Conservation (phyloP, 2,113 vertebrate species). For the Tetraodon nigroviridis region DNA sequence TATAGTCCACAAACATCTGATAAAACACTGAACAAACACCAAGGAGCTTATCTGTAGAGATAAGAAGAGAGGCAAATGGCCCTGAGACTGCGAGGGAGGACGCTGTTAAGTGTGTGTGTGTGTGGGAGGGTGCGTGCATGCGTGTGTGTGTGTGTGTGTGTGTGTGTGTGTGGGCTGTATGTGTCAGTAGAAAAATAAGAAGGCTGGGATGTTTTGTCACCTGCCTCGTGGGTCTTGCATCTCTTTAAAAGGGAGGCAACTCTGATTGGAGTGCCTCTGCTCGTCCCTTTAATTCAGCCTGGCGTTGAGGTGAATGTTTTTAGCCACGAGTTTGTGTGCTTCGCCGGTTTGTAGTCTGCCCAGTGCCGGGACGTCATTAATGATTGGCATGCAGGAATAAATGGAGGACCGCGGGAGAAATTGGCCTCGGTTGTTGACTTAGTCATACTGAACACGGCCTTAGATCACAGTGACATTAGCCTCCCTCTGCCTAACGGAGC, state of each 20-base stretch:
- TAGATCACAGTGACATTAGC: conserved; percentile 30
- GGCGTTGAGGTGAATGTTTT: conserved; percentile 10
- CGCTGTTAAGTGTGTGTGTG: conserved; percentile 9
- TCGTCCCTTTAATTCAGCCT: conserved; percentile 29
- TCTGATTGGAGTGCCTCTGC: conserved; percentile 26
- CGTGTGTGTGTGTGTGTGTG: conserved; percentile 11
- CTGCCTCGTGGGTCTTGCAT: conserved; percentile 37
- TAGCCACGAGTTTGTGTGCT: conserved; percentile 17
- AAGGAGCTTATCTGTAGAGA: conserved; percentile 58
- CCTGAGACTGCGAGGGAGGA: conserved; percentile 25
- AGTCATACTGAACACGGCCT: conserved; percentile 24
- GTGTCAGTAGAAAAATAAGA: conserved; percentile 13
- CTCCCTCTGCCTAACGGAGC: neutral
- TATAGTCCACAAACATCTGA: conserved; percentile 55
- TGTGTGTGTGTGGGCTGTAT: conserved; percentile 12
- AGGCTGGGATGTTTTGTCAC: conserved; percentile 27
- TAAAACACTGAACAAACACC: conserved; percentile 47
- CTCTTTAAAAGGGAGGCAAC: conserved; percentile 40
- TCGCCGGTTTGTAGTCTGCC: conserved; percentile 29
- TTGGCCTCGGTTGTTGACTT: conserved; percentile 35
- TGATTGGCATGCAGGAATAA: conserved; percentile 33
- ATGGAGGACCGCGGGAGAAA: conserved; percentile 18
- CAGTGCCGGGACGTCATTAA: conserved; percentile 16
- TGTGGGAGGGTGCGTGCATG: conserved; percentile 10
- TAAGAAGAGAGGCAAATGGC: conserved; percentile 48